Base-by-base conservation (phyloP, 2,888 invertebrate species). In the Venusia cambrica region DNA sequence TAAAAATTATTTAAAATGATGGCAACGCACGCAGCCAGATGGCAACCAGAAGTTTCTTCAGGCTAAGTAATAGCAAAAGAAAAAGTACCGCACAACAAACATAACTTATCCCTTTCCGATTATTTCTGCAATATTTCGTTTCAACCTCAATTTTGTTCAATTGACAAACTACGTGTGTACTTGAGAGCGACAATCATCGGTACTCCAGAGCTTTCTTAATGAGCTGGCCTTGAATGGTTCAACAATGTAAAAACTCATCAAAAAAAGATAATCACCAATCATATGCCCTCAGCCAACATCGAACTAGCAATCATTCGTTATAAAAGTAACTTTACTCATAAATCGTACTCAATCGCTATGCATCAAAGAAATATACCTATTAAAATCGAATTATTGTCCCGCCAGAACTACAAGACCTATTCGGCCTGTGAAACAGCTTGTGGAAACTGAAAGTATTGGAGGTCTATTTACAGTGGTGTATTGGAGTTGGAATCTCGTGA, bases 361-460 rank as follows among this genome's bases (percentile, higher is more conserved):
- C 67, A 68, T 73, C 73, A 68, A 66, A 59, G 50, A 48, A 57
- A 53, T 50, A 63, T 60, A 55, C 67, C 40, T 67, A 83, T 83
- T 83, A 83, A 78, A 81, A 77, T 76, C 78, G 66, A 73, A 80
- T 83, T 73, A 80, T 67, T 57, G 27, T 25, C 30, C n/a, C 15
- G 46, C 72, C 62, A 65, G 9, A 32, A 5, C 45, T 31, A 24
- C 22, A 34, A 47, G 63, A 62, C 3, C 63, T 44, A 9, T 51
- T 5, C 7, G n/a, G n/a, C 5, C 18, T 19, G n/a, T 26, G 2
- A 12, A n/a, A 6, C 21, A 34, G 10, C n/a, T 7, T 5, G 14
- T 7, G 4, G 3, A 5, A 24, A 6, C 4, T 12, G 6, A 4
- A 19, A 24, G 27, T 54, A 59, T 64, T 51, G 43, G 54, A 51